Percentiles rank a stretch among this genome's conserved stretches.
phyloP scores from a whole-genome alignment of 2,113 vertebrate species.

The Cepphus grylle region DNA sequence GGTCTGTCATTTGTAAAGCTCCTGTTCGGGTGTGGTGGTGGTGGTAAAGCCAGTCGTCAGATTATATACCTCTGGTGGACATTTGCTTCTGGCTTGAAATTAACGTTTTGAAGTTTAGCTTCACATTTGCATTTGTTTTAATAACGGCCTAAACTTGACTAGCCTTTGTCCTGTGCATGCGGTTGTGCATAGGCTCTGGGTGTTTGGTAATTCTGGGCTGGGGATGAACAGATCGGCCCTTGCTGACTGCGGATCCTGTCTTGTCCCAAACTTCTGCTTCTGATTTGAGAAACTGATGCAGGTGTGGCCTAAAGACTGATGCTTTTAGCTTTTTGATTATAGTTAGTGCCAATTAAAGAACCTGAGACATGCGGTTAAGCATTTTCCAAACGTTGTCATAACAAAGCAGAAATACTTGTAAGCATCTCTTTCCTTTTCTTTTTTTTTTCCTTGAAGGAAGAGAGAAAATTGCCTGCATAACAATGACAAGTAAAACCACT shows the following conservation, averaged over 20 bases:
- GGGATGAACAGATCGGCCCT: background rate
- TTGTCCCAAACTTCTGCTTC: background rate
- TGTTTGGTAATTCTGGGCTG: background rate
- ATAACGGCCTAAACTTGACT: background rate
- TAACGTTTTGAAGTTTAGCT: background rate
- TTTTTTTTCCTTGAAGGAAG: background rate
- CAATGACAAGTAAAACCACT: background rate
- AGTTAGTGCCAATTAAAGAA: background rate
- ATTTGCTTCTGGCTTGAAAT: background rate
- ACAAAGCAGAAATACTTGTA: background rate
- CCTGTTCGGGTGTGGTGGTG: slow-evolving; percentile 15
- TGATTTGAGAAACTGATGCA: background rate
- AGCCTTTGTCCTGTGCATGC: background rate
- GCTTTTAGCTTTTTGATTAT: background rate
- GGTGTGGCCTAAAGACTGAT: background rate
- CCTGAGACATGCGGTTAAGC: background rate
- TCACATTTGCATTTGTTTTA: background rate
- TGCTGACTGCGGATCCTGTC: background rate
- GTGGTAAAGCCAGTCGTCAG: background rate
- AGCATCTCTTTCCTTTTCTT: background rate
- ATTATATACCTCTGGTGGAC: background rate
- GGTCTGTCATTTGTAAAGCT: background rate
- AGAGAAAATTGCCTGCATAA: background rate
- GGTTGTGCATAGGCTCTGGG: background rate
- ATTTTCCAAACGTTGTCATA: background rate